Percentiles rank a stretch among this genome's conserved stretches.
These are phyloP conservation scores for Malacoctenus gilli DNA, from an alignment of 2,797 vertebrate genomes.

Conservation along the genomic window DNA sequence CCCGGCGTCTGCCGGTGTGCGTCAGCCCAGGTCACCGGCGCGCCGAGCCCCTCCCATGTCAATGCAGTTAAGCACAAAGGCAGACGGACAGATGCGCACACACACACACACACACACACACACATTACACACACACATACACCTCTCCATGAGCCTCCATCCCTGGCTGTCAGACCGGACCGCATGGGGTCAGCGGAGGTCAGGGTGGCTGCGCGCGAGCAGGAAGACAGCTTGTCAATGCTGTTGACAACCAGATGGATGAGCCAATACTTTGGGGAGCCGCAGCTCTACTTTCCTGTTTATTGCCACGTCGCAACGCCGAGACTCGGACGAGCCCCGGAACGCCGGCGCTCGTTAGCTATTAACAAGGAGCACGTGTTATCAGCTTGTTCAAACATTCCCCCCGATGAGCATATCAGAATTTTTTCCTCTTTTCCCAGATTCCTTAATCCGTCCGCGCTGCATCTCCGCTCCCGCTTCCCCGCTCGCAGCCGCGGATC, in stretches of 20 bases:
- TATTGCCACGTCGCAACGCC: constrained; percentile 44
- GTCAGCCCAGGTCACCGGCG: constrained; percentile 61
- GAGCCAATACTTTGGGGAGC: constrained; percentile 49
- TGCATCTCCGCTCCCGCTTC: constrained; percentile 15
- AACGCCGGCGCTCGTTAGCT: constrained; percentile 8
- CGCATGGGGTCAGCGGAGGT: constrained; percentile 61
- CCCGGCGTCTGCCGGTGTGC: constrained; percentile 47
- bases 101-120: too few relatives aligned
- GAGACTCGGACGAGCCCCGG: constrained; percentile 33
- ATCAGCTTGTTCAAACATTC: constrained; percentile 21
- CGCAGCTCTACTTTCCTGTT: constrained; percentile 42
- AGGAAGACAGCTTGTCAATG: constrained; percentile 69
- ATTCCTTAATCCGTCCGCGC: constrained; percentile 28
- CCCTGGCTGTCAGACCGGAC: constrained; percentile 66
- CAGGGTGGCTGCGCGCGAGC: constrained; percentile 45
- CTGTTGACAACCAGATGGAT: constrained; percentile 67
- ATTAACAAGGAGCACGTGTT: constrained; percentile 17
- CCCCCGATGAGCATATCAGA: constrained; percentile 22
- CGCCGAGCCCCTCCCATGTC: constrained; percentile 41
- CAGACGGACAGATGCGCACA: constrained; percentile 58
- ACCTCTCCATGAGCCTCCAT: constrained; percentile 52
- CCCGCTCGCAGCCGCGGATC: constrained; percentile 25
- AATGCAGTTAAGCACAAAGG: constrained; percentile 52
- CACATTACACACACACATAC: too few relatives aligned
- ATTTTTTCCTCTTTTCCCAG: constrained; percentile 21